These are phyloP conservation scores for Diplogasteroides magnus DNA, from an alignment of 1,140 invertebrate genomes.

Conservation along the genomic window DNA sequence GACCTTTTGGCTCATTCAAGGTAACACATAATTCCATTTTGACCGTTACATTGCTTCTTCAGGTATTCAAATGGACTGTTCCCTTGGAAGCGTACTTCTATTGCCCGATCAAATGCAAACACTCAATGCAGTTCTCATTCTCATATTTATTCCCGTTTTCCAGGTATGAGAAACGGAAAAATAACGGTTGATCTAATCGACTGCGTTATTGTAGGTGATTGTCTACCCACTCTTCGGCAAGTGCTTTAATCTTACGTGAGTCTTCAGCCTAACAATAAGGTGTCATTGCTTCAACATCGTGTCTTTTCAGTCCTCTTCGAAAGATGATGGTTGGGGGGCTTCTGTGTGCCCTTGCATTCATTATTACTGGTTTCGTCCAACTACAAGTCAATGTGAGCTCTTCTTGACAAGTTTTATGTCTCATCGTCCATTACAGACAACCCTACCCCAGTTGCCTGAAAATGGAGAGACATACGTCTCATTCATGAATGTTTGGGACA, in stretches of 20 bases:
- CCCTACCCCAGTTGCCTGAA: slow-evolving; percentile 66
- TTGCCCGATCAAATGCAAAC: slow-evolving; percentile 82
- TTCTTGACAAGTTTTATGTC: not conserved
- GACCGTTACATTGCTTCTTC: not conserved
- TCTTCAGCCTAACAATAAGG: not conserved
- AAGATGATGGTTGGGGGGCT: slow-evolving; percentile 74
- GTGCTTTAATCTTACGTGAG: slow-evolving; percentile 32
- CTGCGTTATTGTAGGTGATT: slow-evolving; percentile 22
- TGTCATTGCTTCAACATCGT: not conserved
- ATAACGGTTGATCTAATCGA: too few relatives aligned
- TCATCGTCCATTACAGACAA: slow-evolving; percentile 43
- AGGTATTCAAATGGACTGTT: slow-evolving; percentile 73
- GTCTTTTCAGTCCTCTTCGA: slow-evolving; percentile 65
- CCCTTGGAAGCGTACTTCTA: slow-evolving; percentile 63
- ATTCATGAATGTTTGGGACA: slow-evolving; percentile 65
- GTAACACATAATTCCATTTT: slow-evolving; percentile 57
- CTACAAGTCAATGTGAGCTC: slow-evolving; percentile 66
- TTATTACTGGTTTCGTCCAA: slow-evolving; percentile 77
- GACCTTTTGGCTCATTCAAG: slow-evolving; percentile 90
- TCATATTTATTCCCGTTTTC: slow-evolving; percentile 80
- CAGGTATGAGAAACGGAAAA: slow-evolving; percentile 59
- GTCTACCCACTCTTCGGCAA: slow-evolving; percentile 31
- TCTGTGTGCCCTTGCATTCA: slow-evolving; percentile 74
- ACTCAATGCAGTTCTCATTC: slow-evolving; percentile 76
- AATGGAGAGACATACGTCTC: slow-evolving; percentile 65